phyloP scores from a whole-genome alignment of 2,797 vertebrate species.

The Sarcophilus harrisii region DNA sequence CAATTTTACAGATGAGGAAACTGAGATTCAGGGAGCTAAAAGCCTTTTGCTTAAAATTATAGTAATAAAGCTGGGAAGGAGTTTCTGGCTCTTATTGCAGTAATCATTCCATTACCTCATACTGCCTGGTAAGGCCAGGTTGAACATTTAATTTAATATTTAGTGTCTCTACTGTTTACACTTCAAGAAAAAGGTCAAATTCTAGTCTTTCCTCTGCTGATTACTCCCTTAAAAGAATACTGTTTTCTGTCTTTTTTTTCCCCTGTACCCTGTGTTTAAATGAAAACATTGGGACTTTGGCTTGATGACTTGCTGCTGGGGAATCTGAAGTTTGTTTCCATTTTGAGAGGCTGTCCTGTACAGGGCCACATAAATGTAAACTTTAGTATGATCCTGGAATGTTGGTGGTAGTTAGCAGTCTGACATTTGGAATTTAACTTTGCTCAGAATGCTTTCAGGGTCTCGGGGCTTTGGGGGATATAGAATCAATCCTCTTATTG shows the following conservation, averaged over 20 bases:
- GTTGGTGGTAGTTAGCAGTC: not conserved
- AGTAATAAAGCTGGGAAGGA: not conserved
- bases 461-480: not conserved
- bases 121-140: not conserved
- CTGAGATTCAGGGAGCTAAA: not conserved
- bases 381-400: slow-evolving; percentile 56
- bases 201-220: not conserved
- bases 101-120: not conserved
- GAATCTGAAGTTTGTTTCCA: slow-evolving; percentile 52
- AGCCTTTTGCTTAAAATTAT: not conserved
- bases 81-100: not conserved
- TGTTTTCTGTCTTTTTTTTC: not conserved
- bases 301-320: slow-evolving; percentile 38
- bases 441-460: slow-evolving; percentile 61
- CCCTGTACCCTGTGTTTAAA: not conserved
- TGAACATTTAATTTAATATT: not conserved
- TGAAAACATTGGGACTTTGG: not conserved
- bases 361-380: not conserved
- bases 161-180: not conserved
- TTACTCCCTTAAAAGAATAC: not conserved
- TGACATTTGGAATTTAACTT: not conserved
- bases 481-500: not conserved
- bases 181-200: slow-evolving; percentile 1
- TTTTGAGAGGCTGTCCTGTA: slow-evolving; percentile 65
- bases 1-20: slow-evolving; percentile 11